A percentile compares a stretch with the other conserved stretches of the same genome.
Conservation (phyloP, 2,888 invertebrate species). For the Coremacera marginata region DNA sequence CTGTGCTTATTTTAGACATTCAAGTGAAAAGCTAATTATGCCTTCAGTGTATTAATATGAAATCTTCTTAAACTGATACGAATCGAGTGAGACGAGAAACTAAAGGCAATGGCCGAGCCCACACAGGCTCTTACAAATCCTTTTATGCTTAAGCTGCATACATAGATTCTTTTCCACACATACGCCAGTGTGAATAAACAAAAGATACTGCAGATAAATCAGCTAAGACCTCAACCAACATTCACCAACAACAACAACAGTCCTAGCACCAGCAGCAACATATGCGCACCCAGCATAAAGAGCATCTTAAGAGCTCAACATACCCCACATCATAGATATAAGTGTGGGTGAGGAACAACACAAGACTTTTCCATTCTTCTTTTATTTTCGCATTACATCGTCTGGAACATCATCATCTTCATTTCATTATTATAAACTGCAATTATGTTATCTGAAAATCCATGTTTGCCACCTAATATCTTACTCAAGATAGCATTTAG, state of each 20-base stretch:
- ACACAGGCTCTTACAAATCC: neutral
- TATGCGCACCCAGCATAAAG: neutral
- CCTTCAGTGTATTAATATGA: neutral
- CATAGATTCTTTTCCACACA: neutral
- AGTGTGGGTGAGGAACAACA: neutral
- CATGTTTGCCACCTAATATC: constrained; percentile 53
- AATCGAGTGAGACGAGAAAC: too few relatives aligned
- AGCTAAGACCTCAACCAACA: neutral
- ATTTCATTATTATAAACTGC: constrained; percentile 47
- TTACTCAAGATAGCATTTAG: constrained; percentile 44
- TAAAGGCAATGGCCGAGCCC: neutral
- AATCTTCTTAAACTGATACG: constrained; percentile 13
- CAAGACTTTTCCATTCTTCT: neutral
- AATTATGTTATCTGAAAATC: constrained; percentile 52
- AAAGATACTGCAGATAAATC: constrained; percentile 19
- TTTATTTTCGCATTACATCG: neutral
- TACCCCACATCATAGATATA: too few relatives aligned
- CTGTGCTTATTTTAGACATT: neutral
- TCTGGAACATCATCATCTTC: constrained; percentile 4
- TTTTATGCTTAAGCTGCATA: neutral
- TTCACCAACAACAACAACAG: neutral
- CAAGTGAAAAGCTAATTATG: constrained; percentile 11
- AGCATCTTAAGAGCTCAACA: neutral
- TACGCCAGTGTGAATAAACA: constrained; percentile 26
- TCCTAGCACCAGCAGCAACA: neutral